phyloP scores from a whole-genome alignment of 2,797 vertebrate species.

The Typhlichthys subterraneus region DNA sequence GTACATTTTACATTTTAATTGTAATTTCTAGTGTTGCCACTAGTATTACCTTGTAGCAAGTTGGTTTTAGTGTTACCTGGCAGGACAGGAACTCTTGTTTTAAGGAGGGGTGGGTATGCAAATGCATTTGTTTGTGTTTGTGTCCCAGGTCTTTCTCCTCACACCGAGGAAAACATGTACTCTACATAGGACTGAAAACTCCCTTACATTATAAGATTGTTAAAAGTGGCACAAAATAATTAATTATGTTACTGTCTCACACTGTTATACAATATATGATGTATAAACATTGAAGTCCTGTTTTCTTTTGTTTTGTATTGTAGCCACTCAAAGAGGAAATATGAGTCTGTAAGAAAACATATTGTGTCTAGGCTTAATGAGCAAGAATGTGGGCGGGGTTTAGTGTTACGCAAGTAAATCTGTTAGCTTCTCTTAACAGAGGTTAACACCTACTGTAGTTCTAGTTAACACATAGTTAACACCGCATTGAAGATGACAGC shows the following conservation, averaged over 20 bases:
- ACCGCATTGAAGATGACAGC: no score
- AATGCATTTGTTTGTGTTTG: slow-evolving; percentile 25
- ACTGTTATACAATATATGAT: slow-evolving; percentile 14
- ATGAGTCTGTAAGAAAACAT: slow-evolving; percentile 22
- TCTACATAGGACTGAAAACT: slow-evolving; percentile 23
- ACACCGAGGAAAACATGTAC: neutral
- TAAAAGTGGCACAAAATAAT: slow-evolving; percentile 11
- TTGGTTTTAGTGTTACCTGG: neutral
- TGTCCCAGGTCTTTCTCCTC: neutral
- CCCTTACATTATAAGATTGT: slow-evolving; percentile 17
- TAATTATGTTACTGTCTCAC: slow-evolving; percentile 13
- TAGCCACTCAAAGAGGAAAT: slow-evolving; percentile 47
- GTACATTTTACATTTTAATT: slow-evolving; percentile 32
- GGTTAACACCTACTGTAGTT: no score
- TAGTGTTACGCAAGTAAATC: no score
- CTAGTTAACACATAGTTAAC: no score
- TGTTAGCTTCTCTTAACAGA: no score
- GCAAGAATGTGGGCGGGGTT: no score
- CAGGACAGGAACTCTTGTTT: slow-evolving; percentile 21
- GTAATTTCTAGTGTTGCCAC: slow-evolving; percentile 48
- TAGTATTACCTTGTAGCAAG: slow-evolving; percentile 39
- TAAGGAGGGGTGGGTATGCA: slow-evolving; percentile 10
- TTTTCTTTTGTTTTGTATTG: slow-evolving; percentile 34
- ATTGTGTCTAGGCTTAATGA: slow-evolving; percentile 41
- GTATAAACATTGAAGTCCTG: neutral